A percentile compares a stretch with the other conserved stretches of the same genome.
phyloP scores from a whole-genome alignment of 1,140 invertebrate genomes.

The Sarcophaga peregrina region DNA sequence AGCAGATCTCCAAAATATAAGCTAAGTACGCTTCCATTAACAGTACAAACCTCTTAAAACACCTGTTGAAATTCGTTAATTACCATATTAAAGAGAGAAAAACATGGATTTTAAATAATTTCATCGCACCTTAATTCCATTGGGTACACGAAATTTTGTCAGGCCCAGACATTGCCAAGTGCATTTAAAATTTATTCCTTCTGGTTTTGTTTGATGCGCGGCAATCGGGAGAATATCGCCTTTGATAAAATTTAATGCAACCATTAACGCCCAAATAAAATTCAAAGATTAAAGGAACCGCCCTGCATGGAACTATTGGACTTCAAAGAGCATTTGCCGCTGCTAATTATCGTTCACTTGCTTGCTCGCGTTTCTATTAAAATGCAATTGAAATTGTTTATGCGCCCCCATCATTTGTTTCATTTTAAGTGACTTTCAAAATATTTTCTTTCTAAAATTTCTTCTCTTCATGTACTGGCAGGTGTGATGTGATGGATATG shows the following conservation, averaged over 20 bases:
- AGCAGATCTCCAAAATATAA: too few species aligned
- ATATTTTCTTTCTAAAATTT: neutral
- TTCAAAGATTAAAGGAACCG: slow-evolving; percentile 38
- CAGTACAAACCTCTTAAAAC: neutral
- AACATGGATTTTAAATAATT: neutral
- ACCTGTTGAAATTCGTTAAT: neutral
- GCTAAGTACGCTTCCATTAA: too few species aligned
- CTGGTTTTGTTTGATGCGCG: too few species aligned
- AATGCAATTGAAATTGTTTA: neutral
- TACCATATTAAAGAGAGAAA: neutral
- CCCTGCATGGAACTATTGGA: neutral
- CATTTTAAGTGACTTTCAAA: slow-evolving; percentile 12
- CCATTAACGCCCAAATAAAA: slow-evolving; percentile 39
- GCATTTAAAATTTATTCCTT: neutral
- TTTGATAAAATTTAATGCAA: slow-evolving; percentile 30
- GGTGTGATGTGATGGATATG: slow-evolving; percentile 32
- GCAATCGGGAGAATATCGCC: neutral
- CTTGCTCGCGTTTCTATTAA: slow-evolving; percentile 15
- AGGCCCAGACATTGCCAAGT: neutral
- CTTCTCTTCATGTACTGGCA: slow-evolving; percentile 1
- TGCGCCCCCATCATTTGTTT: neutral
- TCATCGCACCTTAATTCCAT: neutral
- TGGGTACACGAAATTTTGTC: neutral
- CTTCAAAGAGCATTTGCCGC: slow-evolving; percentile 32
- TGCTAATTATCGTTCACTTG: neutral